Conservation (phyloP, 2,113 vertebrate genomes). For the Octodon degus region DNA sequence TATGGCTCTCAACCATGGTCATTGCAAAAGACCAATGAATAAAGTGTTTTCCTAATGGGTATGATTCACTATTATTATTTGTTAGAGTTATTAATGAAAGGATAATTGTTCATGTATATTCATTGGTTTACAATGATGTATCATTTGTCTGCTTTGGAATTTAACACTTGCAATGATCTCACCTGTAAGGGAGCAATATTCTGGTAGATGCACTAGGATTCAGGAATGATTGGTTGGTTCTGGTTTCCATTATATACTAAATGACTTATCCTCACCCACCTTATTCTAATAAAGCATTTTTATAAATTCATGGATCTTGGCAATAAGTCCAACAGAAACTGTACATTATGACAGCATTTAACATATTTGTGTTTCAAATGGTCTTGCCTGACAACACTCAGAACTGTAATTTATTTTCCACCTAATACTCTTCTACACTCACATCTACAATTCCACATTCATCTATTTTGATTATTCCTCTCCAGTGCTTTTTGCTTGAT, state of each 20-base stretch:
- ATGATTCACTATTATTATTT: constrained; percentile 31
- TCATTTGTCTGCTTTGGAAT: background rate
- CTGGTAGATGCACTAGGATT: background rate
- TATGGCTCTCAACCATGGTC: background rate
- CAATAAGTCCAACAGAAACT: background rate
- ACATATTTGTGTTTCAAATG: background rate
- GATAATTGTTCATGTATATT: background rate
- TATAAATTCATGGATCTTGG: background rate
- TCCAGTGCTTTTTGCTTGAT: constrained; percentile 14
- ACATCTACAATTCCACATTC: background rate
- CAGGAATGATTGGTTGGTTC: background rate
- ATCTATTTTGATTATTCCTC: background rate
- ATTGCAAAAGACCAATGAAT: constrained; percentile 17
- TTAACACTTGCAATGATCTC: background rate
- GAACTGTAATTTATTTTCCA: background rate
- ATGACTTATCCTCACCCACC: background rate
- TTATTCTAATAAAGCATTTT: background rate
- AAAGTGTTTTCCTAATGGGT: background rate
- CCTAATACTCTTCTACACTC: background rate
- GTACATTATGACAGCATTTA: background rate
- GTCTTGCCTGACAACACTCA: background rate
- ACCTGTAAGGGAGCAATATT: background rate
- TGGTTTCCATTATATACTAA: background rate
- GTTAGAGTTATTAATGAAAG: background rate
- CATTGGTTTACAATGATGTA: background rate